Conservation (phyloP, 2,888 invertebrate species). For the Tribolium freemani region DNA sequence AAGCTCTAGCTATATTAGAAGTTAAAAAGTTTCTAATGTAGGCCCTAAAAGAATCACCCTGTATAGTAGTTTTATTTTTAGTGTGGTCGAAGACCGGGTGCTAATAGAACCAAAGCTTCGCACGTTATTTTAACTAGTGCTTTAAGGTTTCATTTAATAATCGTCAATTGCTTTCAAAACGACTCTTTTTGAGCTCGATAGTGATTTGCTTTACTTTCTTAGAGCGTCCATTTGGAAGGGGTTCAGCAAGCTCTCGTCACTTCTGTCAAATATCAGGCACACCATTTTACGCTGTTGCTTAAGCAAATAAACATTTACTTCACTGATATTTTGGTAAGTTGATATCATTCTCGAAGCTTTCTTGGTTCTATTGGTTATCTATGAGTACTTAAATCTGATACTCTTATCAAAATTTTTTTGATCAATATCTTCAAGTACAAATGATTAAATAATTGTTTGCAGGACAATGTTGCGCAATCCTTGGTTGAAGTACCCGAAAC, state of each 20-base stretch:
- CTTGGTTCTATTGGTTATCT: slow-evolving; percentile 50
- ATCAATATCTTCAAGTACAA: not conserved
- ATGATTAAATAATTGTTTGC: slow-evolving; percentile 30
- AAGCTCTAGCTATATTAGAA: no score
- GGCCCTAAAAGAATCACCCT: no score
- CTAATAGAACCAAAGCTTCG: slow-evolving; percentile 54
- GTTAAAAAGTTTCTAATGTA: no score
- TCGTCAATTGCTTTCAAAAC: slow-evolving; percentile 51
- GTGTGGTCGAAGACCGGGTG: slow-evolving; percentile 25
- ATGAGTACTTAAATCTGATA: not conserved
- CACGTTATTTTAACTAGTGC: slow-evolving; percentile 60
- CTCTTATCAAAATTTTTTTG: not conserved
- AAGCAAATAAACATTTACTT: slow-evolving; percentile 71
- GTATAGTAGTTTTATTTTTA: slow-evolving; percentile 37
- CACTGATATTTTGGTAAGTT: slow-evolving; percentile 70
- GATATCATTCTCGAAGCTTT: not conserved
- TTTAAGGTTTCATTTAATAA: slow-evolving; percentile 55
- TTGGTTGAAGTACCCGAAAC: slow-evolving; percentile 47
- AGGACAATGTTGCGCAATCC: slow-evolving; percentile 59
- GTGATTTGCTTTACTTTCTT: slow-evolving; percentile 54
- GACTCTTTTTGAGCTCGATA: slow-evolving; percentile 47
- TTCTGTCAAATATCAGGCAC: slow-evolving; percentile 70
- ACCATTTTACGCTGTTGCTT: slow-evolving; percentile 68
- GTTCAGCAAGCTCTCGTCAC: slow-evolving; percentile 70
- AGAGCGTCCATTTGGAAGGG: slow-evolving; percentile 76